Evolutionary conservation across 2,113 vertebrate species (phyloP).

Genomic region (Heterotilapia buettikoferi): DNA sequence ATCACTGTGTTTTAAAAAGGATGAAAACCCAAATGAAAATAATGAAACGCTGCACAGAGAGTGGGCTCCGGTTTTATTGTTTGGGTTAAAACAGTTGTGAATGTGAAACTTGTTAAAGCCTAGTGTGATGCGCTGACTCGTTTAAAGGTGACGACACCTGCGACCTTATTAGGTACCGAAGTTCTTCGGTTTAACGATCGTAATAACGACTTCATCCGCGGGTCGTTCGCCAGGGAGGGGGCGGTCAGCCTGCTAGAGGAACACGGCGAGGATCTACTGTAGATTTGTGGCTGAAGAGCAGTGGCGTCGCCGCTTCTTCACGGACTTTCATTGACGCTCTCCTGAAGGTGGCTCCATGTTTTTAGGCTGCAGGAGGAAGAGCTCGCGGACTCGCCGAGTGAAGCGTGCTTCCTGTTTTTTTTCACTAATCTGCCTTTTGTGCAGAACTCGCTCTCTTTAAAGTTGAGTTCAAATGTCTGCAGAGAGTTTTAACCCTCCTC

Average conservation of each 20-base stretch:
- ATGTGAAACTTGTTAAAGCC: rapidly evolving
- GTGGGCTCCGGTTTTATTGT: not conserved
- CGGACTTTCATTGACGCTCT: not conserved
- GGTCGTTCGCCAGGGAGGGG: not conserved
- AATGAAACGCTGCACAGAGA: not conserved
- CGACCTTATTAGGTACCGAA: not conserved
- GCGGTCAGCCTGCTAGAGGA: not conserved
- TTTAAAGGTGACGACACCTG: not conserved
- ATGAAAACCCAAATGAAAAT: not conserved
- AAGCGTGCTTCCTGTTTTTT: not conserved
- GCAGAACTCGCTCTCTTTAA: slow-evolving; percentile 60
- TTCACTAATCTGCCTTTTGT: slow-evolving; percentile 44
- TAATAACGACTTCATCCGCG: not conserved
- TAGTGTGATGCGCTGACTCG: not conserved
- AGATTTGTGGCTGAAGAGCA: not conserved
- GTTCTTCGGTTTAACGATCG: not conserved
- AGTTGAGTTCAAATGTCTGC: slow-evolving; percentile 57
- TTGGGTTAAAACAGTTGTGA: not conserved
- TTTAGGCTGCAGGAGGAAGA: not conserved
- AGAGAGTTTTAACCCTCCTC: slow-evolving; percentile 11
- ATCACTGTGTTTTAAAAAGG: not conserved
- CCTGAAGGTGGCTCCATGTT: not conserved
- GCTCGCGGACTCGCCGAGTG: not conserved
- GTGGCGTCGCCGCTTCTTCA: not conserved
- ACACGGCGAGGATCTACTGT: not conserved